Conservation (phyloP, 2,113 vertebrate species). For the Bettongia penicillata region DNA sequence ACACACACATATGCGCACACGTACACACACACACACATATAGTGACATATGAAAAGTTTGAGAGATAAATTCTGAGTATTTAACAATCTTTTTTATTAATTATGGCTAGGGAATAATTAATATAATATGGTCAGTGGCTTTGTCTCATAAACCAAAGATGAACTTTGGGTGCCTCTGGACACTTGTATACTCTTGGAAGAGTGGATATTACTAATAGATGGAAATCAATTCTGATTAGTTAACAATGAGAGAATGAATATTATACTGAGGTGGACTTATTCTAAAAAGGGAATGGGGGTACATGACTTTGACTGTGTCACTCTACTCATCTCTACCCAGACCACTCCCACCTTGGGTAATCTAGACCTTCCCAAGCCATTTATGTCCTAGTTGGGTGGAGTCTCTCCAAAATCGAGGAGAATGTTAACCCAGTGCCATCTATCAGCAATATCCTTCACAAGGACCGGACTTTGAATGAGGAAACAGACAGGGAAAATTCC, state of each 20-base stretch:
- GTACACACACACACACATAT: too few species aligned
- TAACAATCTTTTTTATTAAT: not conserved
- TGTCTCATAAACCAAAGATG: not conserved
- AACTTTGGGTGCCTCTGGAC: not conserved
- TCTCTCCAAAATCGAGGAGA: not conserved
- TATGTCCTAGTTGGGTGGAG: not conserved
- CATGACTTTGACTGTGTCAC: not conserved
- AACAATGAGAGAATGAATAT: not conserved
- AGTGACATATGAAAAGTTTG: not conserved
- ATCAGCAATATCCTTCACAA: not conserved
- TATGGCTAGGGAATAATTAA: not conserved
- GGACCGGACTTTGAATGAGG: not conserved
- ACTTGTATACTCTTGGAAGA: not conserved
- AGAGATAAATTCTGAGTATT: not conserved
- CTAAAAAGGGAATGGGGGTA: not conserved
- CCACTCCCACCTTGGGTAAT: not conserved
- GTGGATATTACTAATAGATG: not conserved
- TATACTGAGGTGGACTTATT: not conserved
- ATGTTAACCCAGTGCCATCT: not conserved
- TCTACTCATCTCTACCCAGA: not conserved
- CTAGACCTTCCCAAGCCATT: not conserved
- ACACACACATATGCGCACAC: too few species aligned
- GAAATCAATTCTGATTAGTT: not conserved
- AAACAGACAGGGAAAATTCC: not conserved
- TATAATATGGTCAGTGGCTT: not conserved